Percentiles rank a stretch among this genome's conserved stretches.
These are phyloP conservation scores for Polydrusus tereticollis DNA, from an alignment of 2,888 invertebrate genomes.

Conservation along the genomic window DNA sequence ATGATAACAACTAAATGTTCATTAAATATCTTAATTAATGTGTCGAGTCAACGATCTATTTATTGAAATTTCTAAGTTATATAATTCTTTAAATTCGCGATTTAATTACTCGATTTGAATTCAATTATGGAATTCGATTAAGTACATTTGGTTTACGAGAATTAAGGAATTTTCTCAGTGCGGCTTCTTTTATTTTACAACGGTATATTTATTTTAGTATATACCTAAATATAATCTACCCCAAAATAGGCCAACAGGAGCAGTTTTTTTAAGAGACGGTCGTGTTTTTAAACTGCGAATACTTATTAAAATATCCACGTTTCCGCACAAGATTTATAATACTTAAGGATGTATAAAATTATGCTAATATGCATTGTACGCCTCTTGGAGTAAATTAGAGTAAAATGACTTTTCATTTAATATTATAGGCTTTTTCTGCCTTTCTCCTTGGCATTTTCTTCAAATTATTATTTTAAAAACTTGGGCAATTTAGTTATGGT, in stretches of 20 bases:
- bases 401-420: slow-evolving; percentile 20
- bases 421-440: slow-evolving; percentile 5
- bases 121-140: too few species aligned
- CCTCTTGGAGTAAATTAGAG: slow-evolving; percentile 16
- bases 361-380: slow-evolving; percentile 28
- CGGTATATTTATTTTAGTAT: too few species aligned
- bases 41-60: too few species aligned
- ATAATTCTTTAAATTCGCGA: too few species aligned
- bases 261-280: not conserved
- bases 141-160: too few species aligned
- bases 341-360: slow-evolving; percentile 23
- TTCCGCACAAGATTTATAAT: slow-evolving; percentile 15
- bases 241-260: not conserved
- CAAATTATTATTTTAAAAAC: not conserved
- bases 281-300: not conserved
- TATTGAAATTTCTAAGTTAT: too few species aligned
- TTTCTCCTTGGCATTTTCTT: not conserved
- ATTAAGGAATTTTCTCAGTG: too few species aligned
- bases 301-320: slow-evolving; percentile 26
- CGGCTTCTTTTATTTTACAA: too few species aligned
- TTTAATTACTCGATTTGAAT: too few species aligned
- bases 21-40: too few species aligned
- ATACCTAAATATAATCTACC: too few species aligned
- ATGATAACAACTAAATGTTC: too few species aligned
- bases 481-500: not conserved